phyloP scores from a whole-genome alignment of 1,140 invertebrate genomes.

The Eubasilissa regina region DNA sequence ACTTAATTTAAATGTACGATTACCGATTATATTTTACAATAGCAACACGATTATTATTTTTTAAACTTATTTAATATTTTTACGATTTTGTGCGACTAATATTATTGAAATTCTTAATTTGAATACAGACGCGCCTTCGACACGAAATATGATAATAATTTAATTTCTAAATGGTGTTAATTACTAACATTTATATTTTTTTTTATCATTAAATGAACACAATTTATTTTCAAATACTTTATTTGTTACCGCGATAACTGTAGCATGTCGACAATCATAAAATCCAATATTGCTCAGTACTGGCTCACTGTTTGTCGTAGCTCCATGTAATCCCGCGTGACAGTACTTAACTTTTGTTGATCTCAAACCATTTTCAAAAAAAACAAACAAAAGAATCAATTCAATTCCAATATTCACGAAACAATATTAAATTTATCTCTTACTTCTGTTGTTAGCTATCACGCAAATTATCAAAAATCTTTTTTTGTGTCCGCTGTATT shows the following conservation, averaged over 20 bases:
- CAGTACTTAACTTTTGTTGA: neutral
- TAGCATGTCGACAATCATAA: neutral
- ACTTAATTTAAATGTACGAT: neutral
- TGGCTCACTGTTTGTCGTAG: neutral
- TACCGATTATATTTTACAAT: neutral
- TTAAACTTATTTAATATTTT: neutral
- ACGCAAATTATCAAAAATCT: neutral
- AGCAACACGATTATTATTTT: neutral
- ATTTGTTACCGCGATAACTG: neutral
- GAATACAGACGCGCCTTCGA: neutral
- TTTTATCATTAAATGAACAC: neutral
- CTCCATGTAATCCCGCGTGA: slow-evolving; percentile 28
- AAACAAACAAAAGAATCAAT: neutral
- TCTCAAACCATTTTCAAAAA: slow-evolving; percentile 15
- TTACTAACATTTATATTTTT: too few relatives aligned
- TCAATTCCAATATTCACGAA: neutral
- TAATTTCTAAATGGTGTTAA: too few relatives aligned
- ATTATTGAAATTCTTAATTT: neutral
- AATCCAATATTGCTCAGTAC: neutral
- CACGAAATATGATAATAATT: too few relatives aligned
- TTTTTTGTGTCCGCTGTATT: too few relatives aligned
- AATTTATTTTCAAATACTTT: neutral
- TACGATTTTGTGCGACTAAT: slow-evolving; percentile 9
- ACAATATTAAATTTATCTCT: slow-evolving; percentile 5
- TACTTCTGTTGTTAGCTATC: neutral